Percentiles rank a stretch among this genome's conserved stretches.
phyloP scores from a whole-genome alignment of 2,888 invertebrate species.

The Drosophila stalkeri region DNA sequence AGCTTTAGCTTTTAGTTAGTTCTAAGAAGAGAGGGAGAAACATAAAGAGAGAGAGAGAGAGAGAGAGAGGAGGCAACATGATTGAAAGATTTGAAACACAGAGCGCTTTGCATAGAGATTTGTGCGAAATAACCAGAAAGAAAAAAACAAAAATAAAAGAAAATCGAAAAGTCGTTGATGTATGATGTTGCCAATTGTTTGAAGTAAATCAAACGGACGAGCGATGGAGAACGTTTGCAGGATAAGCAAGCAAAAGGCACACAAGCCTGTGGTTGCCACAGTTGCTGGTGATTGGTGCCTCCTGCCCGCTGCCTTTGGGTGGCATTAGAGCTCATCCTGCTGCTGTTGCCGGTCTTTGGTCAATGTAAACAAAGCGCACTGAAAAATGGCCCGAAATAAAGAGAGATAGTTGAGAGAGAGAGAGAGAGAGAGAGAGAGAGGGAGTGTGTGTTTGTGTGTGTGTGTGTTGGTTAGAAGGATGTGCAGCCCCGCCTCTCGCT shows the following conservation, averaged over 20 bases:
- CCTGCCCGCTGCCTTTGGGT: conserved; percentile 22
- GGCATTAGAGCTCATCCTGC: conserved; percentile 34
- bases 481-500: conserved; percentile 14
- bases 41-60: not conserved
- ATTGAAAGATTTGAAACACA: conserved; percentile 39
- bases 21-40: conserved; percentile 8
- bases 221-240: conserved; percentile 22
- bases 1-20: conserved; percentile 27
- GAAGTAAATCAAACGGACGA: conserved; percentile 74
- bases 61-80: conserved; percentile 14
- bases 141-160: conserved; percentile 29
- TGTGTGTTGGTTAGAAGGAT: conserved; percentile 28
- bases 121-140: conserved; percentile 44
- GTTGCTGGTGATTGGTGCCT: conserved; percentile 51
- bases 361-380: conserved; percentile 71
- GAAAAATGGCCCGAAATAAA: conserved; percentile 71
- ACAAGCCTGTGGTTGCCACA: conserved; percentile 46
- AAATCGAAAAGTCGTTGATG: conserved; percentile 69
- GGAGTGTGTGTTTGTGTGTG: not conserved
- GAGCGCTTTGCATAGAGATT: conserved; percentile 67
- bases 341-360: conserved; percentile 30
- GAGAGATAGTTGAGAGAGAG: conserved; percentile 16
- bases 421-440: not conserved
- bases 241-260: conserved; percentile 62
- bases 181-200: conserved; percentile 81